Conservation (phyloP, 2,797 vertebrate genomes). For the Semaprochilodus insignis region DNA sequence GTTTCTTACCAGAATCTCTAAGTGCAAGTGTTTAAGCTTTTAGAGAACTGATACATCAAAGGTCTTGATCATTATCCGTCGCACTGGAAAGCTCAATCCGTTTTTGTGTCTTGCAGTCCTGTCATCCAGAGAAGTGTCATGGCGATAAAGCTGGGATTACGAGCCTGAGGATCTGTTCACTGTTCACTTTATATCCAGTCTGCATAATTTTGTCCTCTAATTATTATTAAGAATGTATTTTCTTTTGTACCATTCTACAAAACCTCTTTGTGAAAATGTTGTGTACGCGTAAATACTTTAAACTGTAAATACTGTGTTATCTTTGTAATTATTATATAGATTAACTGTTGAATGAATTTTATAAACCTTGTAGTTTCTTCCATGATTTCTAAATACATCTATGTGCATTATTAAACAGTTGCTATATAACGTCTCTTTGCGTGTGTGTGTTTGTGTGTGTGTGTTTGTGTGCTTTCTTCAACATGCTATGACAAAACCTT, state of each 20-base stretch:
- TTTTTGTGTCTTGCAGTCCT: slow-evolving; percentile 74
- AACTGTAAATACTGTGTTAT: slow-evolving; percentile 51
- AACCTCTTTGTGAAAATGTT: slow-evolving; percentile 38
- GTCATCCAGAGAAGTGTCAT: slow-evolving; percentile 77
- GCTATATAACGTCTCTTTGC: not conserved
- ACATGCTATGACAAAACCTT: not conserved
- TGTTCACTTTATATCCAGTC: slow-evolving; percentile 57
- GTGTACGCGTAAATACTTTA: slow-evolving; percentile 1
- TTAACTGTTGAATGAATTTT: slow-evolving; percentile 52
- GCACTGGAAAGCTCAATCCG: slow-evolving; percentile 33
- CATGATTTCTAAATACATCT: slow-evolving; percentile 31
- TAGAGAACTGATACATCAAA: slow-evolving; percentile 1
- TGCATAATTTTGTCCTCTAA: slow-evolving; percentile 16
- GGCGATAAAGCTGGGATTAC: slow-evolving; percentile 75
- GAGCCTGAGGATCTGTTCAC: slow-evolving; percentile 53
- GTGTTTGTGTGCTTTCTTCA: not conserved
- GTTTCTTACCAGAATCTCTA: too few relatives aligned
- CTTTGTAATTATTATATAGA: slow-evolving; percentile 57
- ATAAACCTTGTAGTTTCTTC: slow-evolving; percentile 48
- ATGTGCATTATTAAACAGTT: slow-evolving; percentile 26
- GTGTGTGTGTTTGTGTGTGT: too few relatives aligned
- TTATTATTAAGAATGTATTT: slow-evolving; percentile 32
- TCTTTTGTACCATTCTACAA: slow-evolving; percentile 44
- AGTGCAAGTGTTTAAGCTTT: too few relatives aligned
- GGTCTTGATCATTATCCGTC: not conserved